Conservation (phyloP, 2,113 vertebrate species). For the Coreoperca whiteheadi region DNA sequence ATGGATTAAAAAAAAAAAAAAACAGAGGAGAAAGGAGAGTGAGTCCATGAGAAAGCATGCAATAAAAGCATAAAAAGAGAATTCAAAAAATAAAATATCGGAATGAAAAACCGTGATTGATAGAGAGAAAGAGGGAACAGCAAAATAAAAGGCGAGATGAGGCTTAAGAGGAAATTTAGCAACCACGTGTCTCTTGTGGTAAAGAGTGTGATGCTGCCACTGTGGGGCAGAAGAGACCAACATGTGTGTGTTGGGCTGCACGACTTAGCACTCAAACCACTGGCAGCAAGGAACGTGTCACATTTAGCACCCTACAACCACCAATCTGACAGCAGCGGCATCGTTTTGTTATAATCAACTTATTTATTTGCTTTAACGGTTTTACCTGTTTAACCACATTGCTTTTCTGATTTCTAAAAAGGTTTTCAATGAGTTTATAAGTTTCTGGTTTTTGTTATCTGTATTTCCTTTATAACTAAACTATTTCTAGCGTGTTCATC, state of each 20-base stretch:
- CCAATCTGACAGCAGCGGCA: no score
- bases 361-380: not conserved
- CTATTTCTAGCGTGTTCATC: not conserved
- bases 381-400: no score
- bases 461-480: not conserved
- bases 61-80: not conserved
- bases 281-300: not conserved
- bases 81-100: not conserved
- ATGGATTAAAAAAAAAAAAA: not conserved
- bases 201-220: constrained; percentile 64
- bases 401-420: not conserved
- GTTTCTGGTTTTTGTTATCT: not conserved
- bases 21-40: not conserved
- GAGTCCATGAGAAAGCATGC: not conserved
- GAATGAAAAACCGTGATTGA: not conserved
- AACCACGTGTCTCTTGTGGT: constrained; percentile 44
- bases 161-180: not conserved
- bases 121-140: not conserved
- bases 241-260: constrained; percentile 37
- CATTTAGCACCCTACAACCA: not conserved
- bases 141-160: not conserved
- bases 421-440: not conserved
- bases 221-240: constrained; percentile 70
- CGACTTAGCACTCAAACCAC: not conserved
- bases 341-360: not conserved